A percentile compares a stretch with the other conserved stretches of the same genome.
phyloP scores from a whole-genome alignment of 2,113 vertebrate genomes.

The Bucco capensis region DNA sequence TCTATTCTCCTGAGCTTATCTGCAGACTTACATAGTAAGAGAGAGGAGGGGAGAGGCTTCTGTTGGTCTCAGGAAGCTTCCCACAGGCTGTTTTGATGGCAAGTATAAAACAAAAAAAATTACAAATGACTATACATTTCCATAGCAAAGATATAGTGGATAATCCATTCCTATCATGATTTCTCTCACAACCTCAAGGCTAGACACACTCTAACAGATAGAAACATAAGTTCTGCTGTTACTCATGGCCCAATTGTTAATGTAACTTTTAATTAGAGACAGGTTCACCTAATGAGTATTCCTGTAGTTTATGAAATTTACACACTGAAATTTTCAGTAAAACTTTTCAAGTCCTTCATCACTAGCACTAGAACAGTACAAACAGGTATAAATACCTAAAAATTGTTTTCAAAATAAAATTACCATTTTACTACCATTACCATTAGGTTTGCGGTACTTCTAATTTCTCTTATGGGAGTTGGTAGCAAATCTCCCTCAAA shows the following conservation, averaged over 20 bases:
- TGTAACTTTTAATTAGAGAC: neutral
- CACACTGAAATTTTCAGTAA: neutral
- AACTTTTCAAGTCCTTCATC: neutral
- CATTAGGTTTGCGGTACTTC: neutral
- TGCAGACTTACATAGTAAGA: constrained; percentile 15
- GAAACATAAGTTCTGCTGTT: constrained; percentile 3
- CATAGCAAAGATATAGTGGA: constrained; percentile 48
- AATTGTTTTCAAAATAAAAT: neutral
- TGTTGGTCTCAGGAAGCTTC: constrained; percentile 30
- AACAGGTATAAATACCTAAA: neutral
- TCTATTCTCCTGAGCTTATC: constrained; percentile 46
- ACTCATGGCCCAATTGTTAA: neutral
- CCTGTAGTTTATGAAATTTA: neutral
- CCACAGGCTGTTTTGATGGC: constrained; percentile 52
- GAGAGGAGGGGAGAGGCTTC: neutral
- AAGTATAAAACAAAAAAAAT: neutral
- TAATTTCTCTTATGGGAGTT: neutral
- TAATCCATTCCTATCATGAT: constrained; percentile 16
- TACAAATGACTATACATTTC: constrained; percentile 36
- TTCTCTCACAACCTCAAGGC: constrained; percentile 7
- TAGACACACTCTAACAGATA: neutral
- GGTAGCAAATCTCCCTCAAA: neutral
- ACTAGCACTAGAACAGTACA: neutral
- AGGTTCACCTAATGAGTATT: constrained; percentile 3
- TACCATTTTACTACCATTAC: neutral